A percentile compares a stretch with the other conserved stretches of the same genome.
Evolutionary conservation across 1,140 invertebrate species (phyloP).

Genomic region (Drosophila burlai): DNA sequence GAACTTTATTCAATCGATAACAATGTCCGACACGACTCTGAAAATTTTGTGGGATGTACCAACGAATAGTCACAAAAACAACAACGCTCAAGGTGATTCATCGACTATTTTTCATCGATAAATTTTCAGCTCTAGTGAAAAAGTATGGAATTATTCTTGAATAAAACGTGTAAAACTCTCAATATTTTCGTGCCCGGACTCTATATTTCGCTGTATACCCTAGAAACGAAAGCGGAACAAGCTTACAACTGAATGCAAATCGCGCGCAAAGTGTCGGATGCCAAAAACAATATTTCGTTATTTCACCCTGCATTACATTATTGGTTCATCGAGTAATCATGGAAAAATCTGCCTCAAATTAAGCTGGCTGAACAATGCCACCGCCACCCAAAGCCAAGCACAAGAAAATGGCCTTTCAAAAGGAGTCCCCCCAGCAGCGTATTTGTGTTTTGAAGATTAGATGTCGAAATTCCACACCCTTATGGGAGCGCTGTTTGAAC

Average conservation of each 20-base stretch:
- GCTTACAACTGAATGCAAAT: constrained; percentile 38
- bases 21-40: not conserved
- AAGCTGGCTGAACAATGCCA: constrained; percentile 44
- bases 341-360: constrained; percentile 36
- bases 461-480: constrained; percentile 62
- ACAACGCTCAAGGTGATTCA: constrained; percentile 45
- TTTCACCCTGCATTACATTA: constrained; percentile 57
- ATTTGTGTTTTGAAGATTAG: constrained; percentile 60
- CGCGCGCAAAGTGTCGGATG: constrained; percentile 13
- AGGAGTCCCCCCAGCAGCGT: constrained; percentile 29
- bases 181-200: constrained; percentile 50
- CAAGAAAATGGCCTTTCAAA: constrained; percentile 63
- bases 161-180: constrained; percentile 64
- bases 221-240: constrained; percentile 27
- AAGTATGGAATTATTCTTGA: constrained; percentile 75
- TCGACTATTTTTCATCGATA: constrained; percentile 35
- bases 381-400: constrained; percentile 44
- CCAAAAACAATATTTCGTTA: constrained; percentile 58
- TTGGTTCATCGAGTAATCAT: constrained; percentile 51
- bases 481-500: constrained; percentile 62
- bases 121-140: constrained; percentile 66
- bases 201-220: constrained; percentile 47
- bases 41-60: constrained; percentile 9
- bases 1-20: not conserved
- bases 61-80: constrained; percentile 31